Evolutionary conservation across 2,797 vertebrate genomes (phyloP), one percentile per base, ranked within the genome.

Genomic region (Pitangus sulphuratus): DNA sequence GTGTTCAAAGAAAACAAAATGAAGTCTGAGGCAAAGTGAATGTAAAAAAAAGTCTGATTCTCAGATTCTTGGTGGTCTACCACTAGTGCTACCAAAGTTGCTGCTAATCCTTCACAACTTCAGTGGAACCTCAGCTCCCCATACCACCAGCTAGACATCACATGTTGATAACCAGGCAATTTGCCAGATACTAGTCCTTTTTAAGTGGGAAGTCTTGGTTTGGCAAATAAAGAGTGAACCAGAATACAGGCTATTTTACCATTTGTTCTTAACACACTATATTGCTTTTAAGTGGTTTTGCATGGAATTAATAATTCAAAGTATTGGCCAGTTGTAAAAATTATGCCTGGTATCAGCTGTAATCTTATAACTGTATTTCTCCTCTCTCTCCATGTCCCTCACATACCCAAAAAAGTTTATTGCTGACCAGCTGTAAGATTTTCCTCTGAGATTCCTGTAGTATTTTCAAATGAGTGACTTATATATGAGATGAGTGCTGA

Each of bases 401-500:
- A 15, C 6, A 1, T 0, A 2, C 3, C 2, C 1, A 1, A 9
- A 24, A 3, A 24, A 18, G 5, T 45, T 50, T 82, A 54, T 16
- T 79, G 48, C 33, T 88, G 42, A 53, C 44, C 33, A 74, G 24
- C 12, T 1, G 1, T 51, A 50, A 58, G 6, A 8, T 77, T 95
- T 78, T 92, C 37, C 24, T 90, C 33, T 72, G n/a, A 83, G 37
- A 85, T 53, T 83, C 26, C 51, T 11, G 25, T 51, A 81, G 21
- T 75, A 68, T 71, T 87, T 89, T 45, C 40, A 75, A 62, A 68
- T 5, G 1, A 28, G 39, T 45, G 14, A 28, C 33, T 79, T 75
- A 72, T 18, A 28, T 72, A 76, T 71, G 45, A 84, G 16, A 61
- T 13, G 25, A 79, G 35, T 72, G 10, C 16, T 42, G 22, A 39